Percentiles rank a stretch among this genome's conserved stretches.
Evolutionary conservation across 2,113 vertebrate genomes (phyloP).

Genomic region (Diphyllodes magnificus): DNA sequence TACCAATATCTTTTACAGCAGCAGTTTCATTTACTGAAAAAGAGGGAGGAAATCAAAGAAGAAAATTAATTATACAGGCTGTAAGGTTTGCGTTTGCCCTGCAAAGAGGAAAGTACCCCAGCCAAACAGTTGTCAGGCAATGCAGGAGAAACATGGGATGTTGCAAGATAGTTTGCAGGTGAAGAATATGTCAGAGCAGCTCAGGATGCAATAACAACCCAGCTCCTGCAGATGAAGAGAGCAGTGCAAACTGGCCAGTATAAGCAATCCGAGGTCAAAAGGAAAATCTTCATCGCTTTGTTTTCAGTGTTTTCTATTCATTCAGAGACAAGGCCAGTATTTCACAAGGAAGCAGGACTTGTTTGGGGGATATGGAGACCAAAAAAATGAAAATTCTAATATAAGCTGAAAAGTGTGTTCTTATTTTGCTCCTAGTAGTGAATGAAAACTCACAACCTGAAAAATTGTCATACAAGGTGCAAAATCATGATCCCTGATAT

Average conservation of each 20-base stretch:
- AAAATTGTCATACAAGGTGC: background rate
- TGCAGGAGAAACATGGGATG: background rate
- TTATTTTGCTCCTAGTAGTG: background rate
- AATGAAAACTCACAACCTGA: background rate
- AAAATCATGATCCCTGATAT: background rate
- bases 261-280: background rate
- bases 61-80: conserved; percentile 8
- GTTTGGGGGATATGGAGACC: background rate
- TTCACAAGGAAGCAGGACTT: background rate
- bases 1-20: conserved; percentile 6
- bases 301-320: background rate
- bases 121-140: background rate
- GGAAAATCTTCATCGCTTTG: background rate
- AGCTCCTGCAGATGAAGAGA: background rate
- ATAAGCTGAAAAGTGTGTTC: background rate
- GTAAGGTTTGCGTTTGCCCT: background rate
- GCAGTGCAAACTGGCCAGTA: background rate
- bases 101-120: background rate
- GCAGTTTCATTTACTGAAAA: conserved; percentile 25
- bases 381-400: conserved; percentile 9
- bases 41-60: conserved; percentile 43
- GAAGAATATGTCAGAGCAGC: background rate
- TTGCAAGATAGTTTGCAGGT: background rate
- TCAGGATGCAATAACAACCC: accelerated
- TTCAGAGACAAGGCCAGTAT: background rate